Conservation (phyloP, 2,113 vertebrate species). For the Podarcis raffonei region DNA sequence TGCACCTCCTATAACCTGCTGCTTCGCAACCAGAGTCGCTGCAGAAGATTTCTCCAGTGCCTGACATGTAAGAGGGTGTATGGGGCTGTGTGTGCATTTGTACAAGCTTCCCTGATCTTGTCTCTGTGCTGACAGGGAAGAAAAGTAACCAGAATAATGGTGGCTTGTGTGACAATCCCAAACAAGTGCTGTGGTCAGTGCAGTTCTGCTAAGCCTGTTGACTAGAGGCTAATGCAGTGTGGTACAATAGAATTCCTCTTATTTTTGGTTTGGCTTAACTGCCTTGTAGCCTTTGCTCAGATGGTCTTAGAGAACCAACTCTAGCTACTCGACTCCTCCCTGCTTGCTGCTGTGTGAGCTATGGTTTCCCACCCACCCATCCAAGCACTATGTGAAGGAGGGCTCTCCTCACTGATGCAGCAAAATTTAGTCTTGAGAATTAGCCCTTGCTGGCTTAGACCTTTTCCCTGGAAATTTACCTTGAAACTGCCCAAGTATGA, state of each 20-base stretch:
- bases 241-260: not conserved
- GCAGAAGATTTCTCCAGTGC: slow-evolving; percentile 82
- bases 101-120: not conserved
- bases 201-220: not conserved
- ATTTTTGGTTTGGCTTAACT: not conserved
- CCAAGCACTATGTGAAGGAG: not conserved
- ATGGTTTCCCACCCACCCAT: not conserved
- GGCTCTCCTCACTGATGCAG: not conserved
- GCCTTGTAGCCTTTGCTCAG: not conserved
- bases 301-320: not conserved
- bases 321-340: not conserved
- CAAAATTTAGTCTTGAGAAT: not conserved
- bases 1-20: slow-evolving; percentile 85
- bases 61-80: slow-evolving; percentile 79
- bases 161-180: not conserved
- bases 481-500: not conserved
- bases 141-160: not conserved
- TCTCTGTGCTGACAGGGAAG: not conserved
- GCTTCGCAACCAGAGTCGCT: slow-evolving; percentile 81
- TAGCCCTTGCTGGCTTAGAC: no score
- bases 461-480: not conserved
- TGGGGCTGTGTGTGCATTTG: not conserved
- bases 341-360: not conserved
- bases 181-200: not conserved
- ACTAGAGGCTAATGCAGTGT: not conserved